Evolutionary conservation across 2,888 invertebrate genomes (phyloP).

Genomic region (Idaea aversata): DNA sequence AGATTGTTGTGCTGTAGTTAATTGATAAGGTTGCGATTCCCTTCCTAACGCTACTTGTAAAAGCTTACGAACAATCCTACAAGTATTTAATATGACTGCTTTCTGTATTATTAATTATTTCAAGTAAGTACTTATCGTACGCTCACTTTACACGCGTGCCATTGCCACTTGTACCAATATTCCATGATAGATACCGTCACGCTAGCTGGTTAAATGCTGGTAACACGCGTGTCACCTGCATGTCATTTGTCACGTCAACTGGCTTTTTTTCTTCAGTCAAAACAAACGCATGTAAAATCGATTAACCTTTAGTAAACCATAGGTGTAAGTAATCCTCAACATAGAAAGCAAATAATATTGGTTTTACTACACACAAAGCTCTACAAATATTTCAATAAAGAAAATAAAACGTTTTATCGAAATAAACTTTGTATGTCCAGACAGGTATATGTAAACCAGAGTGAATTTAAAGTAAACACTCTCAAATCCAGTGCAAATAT

Average conservation of each 20-base stretch:
- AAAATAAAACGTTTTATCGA: neutral
- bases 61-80: too few relatives aligned
- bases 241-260: conserved; percentile 70
- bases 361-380: neutral
- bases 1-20: too few relatives aligned
- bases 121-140: too few relatives aligned
- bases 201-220: conserved; percentile 41
- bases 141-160: too few relatives aligned
- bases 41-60: too few relatives aligned
- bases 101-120: too few relatives aligned
- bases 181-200: conserved; percentile 2
- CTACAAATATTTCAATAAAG: neutral
- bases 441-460: neutral
- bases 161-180: too few relatives aligned
- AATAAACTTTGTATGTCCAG: neutral
- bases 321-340: neutral
- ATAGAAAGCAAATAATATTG: neutral
- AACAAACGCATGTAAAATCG: conserved; percentile 13
- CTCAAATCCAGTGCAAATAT: neutral
- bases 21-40: too few relatives aligned
- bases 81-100: too few relatives aligned
- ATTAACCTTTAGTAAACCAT: too few relatives aligned
- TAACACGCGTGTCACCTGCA: conserved; percentile 62
- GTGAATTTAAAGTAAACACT: neutral
- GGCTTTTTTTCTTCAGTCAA: conserved; percentile 53